These are phyloP conservation scores for Halichondria panicea DNA, from an alignment of 37 sponge, comb jelly and placozoan genomes.

Conservation along the genomic window DNA sequence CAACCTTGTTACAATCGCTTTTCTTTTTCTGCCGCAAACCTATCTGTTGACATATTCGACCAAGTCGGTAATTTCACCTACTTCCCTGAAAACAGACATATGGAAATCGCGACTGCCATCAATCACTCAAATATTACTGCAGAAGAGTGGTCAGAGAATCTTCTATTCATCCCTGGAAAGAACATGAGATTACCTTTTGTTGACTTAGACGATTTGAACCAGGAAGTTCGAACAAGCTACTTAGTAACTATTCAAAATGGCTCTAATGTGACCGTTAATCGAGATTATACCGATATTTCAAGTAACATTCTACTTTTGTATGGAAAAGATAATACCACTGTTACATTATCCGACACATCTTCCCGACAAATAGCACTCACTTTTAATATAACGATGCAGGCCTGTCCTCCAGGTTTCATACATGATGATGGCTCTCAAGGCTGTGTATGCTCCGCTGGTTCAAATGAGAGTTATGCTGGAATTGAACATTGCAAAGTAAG, in stretches of 20 bases:
- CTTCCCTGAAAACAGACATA: neutral
- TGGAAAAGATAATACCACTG: neutral
- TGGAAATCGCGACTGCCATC: constrained; percentile 4
- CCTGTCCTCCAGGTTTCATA: constrained; percentile 15
- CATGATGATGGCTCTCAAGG: neutral
- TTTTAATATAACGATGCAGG: neutral
- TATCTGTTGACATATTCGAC: constrained; percentile 4
- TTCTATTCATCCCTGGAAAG: constrained; percentile 9
- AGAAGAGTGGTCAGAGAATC: neutral
- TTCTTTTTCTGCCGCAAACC: neutral
- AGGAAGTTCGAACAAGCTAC: neutral
- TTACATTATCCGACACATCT: neutral
- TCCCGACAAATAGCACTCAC: constrained; percentile 1
- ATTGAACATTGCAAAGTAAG: neutral
- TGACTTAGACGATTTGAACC: constrained; percentile 2
- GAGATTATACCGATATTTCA: neutral
- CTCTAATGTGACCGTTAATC: neutral
- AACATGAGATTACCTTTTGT: neutral
- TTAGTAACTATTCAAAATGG: constrained; percentile 1
- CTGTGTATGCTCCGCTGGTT: constrained; percentile 26
- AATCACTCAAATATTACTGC: neutral
- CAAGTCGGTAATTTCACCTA: constrained; percentile 10
- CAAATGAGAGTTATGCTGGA: neutral
- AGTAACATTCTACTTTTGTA: neutral
- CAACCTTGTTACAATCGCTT: constrained; percentile 16